Evolutionary conservation across 2,797 vertebrate genomes (phyloP).

Genomic region (Phataginus tricuspis): DNA sequence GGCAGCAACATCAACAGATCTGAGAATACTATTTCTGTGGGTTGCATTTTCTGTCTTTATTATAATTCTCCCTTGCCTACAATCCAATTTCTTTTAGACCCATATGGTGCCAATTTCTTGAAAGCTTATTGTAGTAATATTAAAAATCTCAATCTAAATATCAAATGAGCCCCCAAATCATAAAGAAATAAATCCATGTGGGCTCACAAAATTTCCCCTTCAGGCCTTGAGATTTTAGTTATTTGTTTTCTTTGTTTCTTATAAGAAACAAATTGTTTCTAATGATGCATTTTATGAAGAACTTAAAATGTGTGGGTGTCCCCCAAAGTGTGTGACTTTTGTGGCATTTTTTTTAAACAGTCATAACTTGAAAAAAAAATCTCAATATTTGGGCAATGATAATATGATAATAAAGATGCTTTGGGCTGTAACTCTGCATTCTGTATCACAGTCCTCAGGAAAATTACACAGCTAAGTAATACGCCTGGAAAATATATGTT

Average conservation of each 20-base stretch:
- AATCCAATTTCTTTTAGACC: conserved; percentile 65
- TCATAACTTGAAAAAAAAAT: conserved; percentile 81
- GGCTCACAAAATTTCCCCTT: conserved; percentile 46
- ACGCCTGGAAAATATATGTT: conserved; percentile 83
- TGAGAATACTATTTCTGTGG: conserved; percentile 16
- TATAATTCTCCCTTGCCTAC: conserved; percentile 47
- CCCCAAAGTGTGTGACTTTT: conserved; percentile 67
- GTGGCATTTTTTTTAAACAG: conserved; percentile 66
- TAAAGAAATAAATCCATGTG: conserved; percentile 49
- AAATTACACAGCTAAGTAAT: conserved; percentile 81
- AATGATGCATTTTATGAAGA: conserved; percentile 69
- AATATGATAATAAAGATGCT: conserved; percentile 70
- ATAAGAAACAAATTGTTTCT: conserved; percentile 69
- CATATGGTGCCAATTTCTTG: conserved; percentile 65
- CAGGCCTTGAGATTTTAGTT: conserved; percentile 29
- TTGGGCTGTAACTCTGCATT: conserved; percentile 81
- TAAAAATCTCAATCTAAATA: conserved; percentile 76
- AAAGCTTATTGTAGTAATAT: conserved; percentile 70
- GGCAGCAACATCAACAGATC: background rate
- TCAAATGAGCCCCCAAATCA: conserved; percentile 60
- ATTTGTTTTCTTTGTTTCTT: conserved; percentile 61
- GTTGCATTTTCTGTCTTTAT: conserved; percentile 34
- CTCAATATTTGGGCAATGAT: conserved; percentile 79
- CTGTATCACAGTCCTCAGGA: conserved; percentile 74
- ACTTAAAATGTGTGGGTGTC: conserved; percentile 69